Evolutionary conservation across 2,888 invertebrate species (phyloP).

Genomic region (Alloplasta piceator): DNA sequence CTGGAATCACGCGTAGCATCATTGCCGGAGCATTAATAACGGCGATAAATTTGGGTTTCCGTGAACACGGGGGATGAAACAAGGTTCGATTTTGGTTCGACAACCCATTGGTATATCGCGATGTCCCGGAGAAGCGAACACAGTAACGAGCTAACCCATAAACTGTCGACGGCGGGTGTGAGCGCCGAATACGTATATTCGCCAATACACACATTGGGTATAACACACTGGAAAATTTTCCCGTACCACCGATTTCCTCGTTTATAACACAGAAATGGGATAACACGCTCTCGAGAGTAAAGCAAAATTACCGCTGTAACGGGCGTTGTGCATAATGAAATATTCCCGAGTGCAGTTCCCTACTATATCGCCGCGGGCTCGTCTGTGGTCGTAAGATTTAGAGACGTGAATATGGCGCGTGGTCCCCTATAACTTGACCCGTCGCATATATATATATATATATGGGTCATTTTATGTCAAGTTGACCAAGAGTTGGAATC

Average conservation of each 20-base stretch:
- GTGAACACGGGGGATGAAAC: slow-evolving; percentile 54
- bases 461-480: too few relatives aligned
- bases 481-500: too few relatives aligned
- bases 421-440: slow-evolving; percentile 44
- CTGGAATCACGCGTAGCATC: slow-evolving; percentile 73
- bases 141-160: slow-evolving; percentile 66
- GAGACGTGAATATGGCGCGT: slow-evolving; percentile 63
- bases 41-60: slow-evolving; percentile 72
- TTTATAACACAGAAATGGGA: slow-evolving; percentile 56
- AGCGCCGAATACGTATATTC: slow-evolving; percentile 55
- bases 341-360: slow-evolving; percentile 65
- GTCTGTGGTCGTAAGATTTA: slow-evolving; percentile 66
- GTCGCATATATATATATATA: not conserved
- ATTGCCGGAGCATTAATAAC: slow-evolving; percentile 76
- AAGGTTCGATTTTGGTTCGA: slow-evolving; percentile 67
- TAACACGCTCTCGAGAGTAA: slow-evolving; percentile 68
- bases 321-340: slow-evolving; percentile 74
- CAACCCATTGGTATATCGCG: slow-evolving; percentile 73
- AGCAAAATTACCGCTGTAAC: slow-evolving; percentile 74
- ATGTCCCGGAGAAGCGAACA: slow-evolving; percentile 26
- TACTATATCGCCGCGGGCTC: slow-evolving; percentile 39
- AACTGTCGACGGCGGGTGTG: slow-evolving; percentile 65
- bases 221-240: slow-evolving; percentile 43
- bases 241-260: slow-evolving; percentile 5
- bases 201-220: slow-evolving; percentile 26